Evolutionary conservation across 1,140 invertebrate genomes (phyloP).

Genomic region (Aphelenchoides fujianensis): DNA sequence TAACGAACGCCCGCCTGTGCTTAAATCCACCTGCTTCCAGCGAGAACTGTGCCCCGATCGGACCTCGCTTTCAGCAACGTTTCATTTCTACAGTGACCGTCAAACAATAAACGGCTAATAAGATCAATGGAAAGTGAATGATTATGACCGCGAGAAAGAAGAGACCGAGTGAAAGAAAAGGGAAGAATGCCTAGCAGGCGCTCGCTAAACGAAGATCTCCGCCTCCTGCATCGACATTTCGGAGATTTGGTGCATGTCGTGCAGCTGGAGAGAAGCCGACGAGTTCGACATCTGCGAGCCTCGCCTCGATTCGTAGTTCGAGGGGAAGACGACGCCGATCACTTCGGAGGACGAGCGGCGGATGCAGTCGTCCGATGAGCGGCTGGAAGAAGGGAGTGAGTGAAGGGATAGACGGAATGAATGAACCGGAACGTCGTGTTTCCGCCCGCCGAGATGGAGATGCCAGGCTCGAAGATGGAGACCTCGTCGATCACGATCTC

Average conservation of each 20-base stretch:
- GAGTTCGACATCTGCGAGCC: slow-evolving; percentile 59
- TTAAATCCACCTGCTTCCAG: no score
- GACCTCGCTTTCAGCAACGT: no score
- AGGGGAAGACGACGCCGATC: slow-evolving; percentile 56
- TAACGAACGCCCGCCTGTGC: no score
- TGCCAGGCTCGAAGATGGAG: slow-evolving; percentile 32
- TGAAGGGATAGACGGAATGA: neutral
- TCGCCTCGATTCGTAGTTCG: slow-evolving; percentile 48
- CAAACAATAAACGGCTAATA: no score
- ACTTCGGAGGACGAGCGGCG: slow-evolving; percentile 57
- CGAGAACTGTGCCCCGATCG: no score
- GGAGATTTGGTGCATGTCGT: slow-evolving; percentile 57
- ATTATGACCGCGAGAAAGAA: no score
- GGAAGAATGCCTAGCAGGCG: no score
- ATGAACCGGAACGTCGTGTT: slow-evolving; percentile 54
- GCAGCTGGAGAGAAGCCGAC: slow-evolving; percentile 59
- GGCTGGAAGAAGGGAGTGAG: slow-evolving; percentile 36
- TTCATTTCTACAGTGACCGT: no score
- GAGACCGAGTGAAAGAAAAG: no score
- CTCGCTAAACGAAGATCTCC: slow-evolving; percentile 47
- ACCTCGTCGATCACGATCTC: slow-evolving; percentile 61
- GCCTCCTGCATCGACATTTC: slow-evolving; percentile 26
- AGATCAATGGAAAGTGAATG: no score
- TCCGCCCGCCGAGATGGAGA: slow-evolving; percentile 59
- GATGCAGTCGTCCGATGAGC: slow-evolving; percentile 56